phyloP scores from a whole-genome alignment of 1,140 invertebrate genomes.

The Brachionus rotundiformis region DNA sequence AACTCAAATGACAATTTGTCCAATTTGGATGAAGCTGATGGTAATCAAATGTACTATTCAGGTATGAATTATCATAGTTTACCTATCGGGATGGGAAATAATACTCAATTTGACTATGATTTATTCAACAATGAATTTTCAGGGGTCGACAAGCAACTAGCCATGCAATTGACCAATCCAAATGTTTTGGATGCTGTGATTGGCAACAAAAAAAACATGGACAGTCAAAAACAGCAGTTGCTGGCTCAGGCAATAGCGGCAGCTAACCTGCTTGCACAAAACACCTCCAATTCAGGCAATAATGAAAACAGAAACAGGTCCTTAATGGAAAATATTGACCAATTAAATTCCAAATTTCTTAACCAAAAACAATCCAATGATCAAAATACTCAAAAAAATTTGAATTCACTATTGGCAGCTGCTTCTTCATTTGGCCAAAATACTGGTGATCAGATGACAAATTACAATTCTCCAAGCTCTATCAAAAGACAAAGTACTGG shows the following conservation, averaged over 20 bases:
- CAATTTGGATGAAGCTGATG: background rate
- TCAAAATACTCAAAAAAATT: constrained; percentile 16
- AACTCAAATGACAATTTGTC: constrained; percentile 20
- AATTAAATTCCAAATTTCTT: constrained; percentile 34
- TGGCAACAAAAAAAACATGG: constrained; percentile 25
- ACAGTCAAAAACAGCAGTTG: constrained; percentile 18
- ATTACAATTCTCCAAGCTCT: background rate
- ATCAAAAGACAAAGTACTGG: constrained; percentile 16
- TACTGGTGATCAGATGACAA: background rate
- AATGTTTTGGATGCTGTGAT: constrained; percentile 25
- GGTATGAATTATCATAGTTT: constrained; percentile 23
- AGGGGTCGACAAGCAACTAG: constrained; percentile 25
- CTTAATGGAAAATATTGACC: constrained; percentile 37
- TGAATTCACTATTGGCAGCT: constrained; percentile 16
- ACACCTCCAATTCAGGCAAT: background rate
- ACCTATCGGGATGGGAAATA: background rate
- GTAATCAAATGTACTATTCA: constrained; percentile 8
- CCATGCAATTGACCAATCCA: background rate
- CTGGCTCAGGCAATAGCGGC: constrained; percentile 27
- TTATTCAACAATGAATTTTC: constrained; percentile 12
- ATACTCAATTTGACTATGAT: constrained; percentile 36
- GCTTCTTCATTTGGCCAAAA: background rate
- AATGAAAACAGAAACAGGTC: constrained; percentile 1
- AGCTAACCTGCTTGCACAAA: background rate
- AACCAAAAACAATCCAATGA: constrained; percentile 13